Base-by-base conservation (phyloP, 2,888 invertebrate genomes). In the Drosophila vallismaia region DNA sequence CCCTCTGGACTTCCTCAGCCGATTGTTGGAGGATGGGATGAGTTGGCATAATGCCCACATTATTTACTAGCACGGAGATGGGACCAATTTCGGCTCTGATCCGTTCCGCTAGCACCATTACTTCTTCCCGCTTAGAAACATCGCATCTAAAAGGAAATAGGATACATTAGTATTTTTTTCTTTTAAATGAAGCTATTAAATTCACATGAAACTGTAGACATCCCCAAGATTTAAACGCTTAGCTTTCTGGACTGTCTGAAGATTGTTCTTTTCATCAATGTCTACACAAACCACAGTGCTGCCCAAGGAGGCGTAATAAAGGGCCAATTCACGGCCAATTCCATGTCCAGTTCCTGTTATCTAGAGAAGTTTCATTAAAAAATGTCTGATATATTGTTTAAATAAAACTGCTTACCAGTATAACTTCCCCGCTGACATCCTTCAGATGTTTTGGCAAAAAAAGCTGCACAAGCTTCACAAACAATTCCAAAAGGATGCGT, bases 281-380 rank as follows among this genome's bases (percentile, higher is more conserved):
- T 97, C 97, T 92, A 96, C 95, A 75, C 96, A 95, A 8, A 97
- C 93, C 3, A 97, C 93, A 4, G 93, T 93, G 40, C 95, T 94
- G 0, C 96, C 96, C 46, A 94, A 92, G 49, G 93, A 93, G 0
- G 94, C 94, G 87, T 96, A 95, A 79, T 95, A 94, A 44, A 95
- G 88, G 0, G 96, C 95, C 69, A 97, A 92, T 90, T 96, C 95
- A 54, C 94, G 93, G 0, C 97, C 97, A 89, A 97, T 96, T 7
- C 97, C 97, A 91, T 96, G 96, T 0, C 96, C 97, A 0, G 96
- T 93, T 14, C 97, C 97, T 10, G 97, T 97, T 70, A 97, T 94
- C 96, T 96, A n/a, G 8, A 40, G 0, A 4, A 45, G 2, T 2
- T 24, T 45, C 9, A 10, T 4, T 29, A 19, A 4, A 50, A 1